These are phyloP conservation scores for Athene cunicularia DNA, from an alignment of 2,113 vertebrate genomes.

Conservation along the genomic window DNA sequence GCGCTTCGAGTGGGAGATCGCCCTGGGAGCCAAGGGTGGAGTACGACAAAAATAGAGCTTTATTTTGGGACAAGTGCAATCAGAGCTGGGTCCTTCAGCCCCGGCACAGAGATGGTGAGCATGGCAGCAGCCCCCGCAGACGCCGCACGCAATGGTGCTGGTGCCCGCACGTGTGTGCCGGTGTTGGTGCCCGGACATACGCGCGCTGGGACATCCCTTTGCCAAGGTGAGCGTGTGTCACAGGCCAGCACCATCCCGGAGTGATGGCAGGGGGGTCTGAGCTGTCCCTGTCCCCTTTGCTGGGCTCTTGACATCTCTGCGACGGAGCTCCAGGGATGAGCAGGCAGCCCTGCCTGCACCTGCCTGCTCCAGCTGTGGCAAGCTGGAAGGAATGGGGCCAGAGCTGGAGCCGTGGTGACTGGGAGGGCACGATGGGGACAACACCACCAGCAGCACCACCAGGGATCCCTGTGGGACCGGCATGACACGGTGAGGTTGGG, in stretches of 20 bases:
- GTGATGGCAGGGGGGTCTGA: fast-evolving
- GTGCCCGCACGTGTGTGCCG: fast-evolving
- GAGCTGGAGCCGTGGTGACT: background rate
- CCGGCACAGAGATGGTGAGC: fast-evolving
- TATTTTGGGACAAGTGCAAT: constrained; percentile 45
- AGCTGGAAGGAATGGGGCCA: background rate
- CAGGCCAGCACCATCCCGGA: background rate
- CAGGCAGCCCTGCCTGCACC: background rate
- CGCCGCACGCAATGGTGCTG: fast-evolving
- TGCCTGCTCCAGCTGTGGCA: background rate
- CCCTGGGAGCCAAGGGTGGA: background rate
- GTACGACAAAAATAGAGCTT: constrained; percentile 69
- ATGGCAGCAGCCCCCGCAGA: fast-evolving
- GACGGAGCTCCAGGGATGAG: background rate
- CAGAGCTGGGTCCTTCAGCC: background rate
- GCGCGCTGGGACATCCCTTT: background rate
- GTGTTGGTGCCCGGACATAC: fast-evolving
- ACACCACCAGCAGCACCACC: fast-evolving
- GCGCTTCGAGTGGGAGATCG: background rate
- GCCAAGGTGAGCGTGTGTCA: background rate
- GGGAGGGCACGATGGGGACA: fast-evolving
- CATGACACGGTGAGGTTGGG: fast-evolving
- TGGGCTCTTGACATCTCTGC: background rate
- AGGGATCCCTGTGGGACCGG: background rate
- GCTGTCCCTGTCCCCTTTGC: fast-evolving